These are phyloP conservation scores for Stichodactyla mertensii DNA, from an alignment of 64 coral and sea anemone genomes.

Conservation along the genomic window DNA sequence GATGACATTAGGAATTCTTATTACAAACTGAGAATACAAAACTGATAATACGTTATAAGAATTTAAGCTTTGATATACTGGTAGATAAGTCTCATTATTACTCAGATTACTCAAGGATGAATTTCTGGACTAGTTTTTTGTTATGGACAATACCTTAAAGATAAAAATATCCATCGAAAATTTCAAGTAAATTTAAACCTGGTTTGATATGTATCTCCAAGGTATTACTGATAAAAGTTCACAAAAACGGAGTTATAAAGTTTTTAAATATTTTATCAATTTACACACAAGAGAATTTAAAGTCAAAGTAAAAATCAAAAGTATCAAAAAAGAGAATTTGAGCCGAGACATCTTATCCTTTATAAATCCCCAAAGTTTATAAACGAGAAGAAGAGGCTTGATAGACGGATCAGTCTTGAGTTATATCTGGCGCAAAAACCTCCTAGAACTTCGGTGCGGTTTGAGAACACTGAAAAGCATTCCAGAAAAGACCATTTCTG, in stretches of 20 bases:
- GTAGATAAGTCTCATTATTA: not conserved
- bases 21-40: not conserved
- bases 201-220: not conserved
- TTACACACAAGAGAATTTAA: not conserved
- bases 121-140: not conserved
- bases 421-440: too few relatives aligned
- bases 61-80: not conserved
- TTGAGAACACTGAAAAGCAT: too few relatives aligned
- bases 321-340: not conserved
- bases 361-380: too few relatives aligned
- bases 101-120: not conserved
- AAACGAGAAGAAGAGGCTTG: too few relatives aligned
- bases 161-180: not conserved
- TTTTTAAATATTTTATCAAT: not conserved
- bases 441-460: too few relatives aligned
- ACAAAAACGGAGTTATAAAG: not conserved
- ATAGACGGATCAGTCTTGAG: too few relatives aligned
- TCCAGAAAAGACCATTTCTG: too few relatives aligned
- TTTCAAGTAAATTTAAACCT: not conserved
- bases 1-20: not conserved
- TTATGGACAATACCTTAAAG: not conserved
- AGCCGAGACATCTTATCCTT: too few relatives aligned
- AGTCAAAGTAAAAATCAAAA: not conserved
- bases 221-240: not conserved
- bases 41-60: not conserved